Percentiles rank a stretch among this genome's conserved stretches.
These are phyloP conservation scores for Idaea aversata DNA, from an alignment of 2,888 invertebrate genomes.

Conservation along the genomic window DNA sequence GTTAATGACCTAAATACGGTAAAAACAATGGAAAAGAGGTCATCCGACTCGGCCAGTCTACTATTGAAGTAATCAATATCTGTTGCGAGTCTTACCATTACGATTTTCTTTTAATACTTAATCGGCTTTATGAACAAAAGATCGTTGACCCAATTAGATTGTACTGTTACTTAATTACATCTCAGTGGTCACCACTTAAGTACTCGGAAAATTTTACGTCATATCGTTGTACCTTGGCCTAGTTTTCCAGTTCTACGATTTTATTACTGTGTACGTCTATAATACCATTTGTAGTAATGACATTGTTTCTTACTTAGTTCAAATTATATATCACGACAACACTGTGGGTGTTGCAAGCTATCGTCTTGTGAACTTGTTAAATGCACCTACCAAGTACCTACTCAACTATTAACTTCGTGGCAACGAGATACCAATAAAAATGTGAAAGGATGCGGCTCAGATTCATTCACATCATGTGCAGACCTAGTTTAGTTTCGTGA, in stretches of 20 bases:
- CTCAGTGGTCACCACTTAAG: slow-evolving; percentile 42
- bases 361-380: too few relatives aligned
- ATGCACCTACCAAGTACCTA: background rate
- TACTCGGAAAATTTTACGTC: slow-evolving; percentile 52
- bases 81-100: background rate
- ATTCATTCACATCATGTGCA: background rate
- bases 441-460: background rate
- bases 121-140: slow-evolving; percentile 57
- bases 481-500: background rate
- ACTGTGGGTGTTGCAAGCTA: background rate
- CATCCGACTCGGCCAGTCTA: slow-evolving; percentile 28
- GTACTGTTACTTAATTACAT: slow-evolving; percentile 49
- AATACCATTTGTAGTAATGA: slow-evolving; percentile 18
- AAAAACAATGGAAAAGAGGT: slow-evolving; percentile 29
- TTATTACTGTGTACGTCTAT: slow-evolving; percentile 44
- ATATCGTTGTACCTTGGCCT: slow-evolving; percentile 60
- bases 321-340: background rate
- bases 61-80: slow-evolving; percentile 21
- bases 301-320: background rate
- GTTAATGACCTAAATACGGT: slow-evolving; percentile 70
- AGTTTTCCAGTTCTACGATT: slow-evolving; percentile 42
- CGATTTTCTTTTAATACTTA: slow-evolving; percentile 37
- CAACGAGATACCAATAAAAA: too few relatives aligned
- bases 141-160: slow-evolving; percentile 68
- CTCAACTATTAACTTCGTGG: background rate